Percentiles rank a stretch among this genome's conserved stretches.
Conservation (phyloP, 2,888 invertebrate species). For the Oxycera nigricornis region DNA sequence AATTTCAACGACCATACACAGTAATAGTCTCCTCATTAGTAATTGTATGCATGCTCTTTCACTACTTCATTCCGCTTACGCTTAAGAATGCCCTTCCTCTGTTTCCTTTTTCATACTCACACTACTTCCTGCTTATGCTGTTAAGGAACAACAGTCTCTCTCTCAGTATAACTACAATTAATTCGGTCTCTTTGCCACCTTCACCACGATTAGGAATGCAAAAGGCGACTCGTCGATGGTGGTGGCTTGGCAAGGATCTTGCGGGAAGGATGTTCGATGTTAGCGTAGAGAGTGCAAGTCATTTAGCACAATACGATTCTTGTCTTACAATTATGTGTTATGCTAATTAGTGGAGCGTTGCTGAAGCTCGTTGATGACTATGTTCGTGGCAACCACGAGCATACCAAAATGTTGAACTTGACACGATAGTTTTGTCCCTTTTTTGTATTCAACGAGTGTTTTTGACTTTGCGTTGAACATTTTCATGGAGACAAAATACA, state of each 20-base stretch:
- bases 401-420: conserved; percentile 43
- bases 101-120: no score
- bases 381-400: conserved; percentile 36
- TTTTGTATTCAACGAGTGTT: conserved; percentile 27
- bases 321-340: conserved; percentile 46
- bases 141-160: no score
- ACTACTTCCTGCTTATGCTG: no score
- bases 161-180: neutral
- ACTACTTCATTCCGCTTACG: no score
- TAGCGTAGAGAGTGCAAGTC: neutral
- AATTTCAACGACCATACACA: no score
- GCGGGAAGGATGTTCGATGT: neutral
- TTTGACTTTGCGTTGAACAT: neutral
- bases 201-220: neutral
- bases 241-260: neutral
- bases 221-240: neutral
- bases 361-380: conserved; percentile 28
- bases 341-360: conserved; percentile 42
- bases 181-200: neutral
- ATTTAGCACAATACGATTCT: conserved; percentile 44
- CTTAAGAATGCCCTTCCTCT: no score
- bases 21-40: no score
- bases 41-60: no score
- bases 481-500: no score
- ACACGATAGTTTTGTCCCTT: conserved; percentile 43